These are phyloP conservation scores for Sardina pilchardus DNA, from an alignment of 2,113 vertebrate genomes.

Conservation along the genomic window DNA sequence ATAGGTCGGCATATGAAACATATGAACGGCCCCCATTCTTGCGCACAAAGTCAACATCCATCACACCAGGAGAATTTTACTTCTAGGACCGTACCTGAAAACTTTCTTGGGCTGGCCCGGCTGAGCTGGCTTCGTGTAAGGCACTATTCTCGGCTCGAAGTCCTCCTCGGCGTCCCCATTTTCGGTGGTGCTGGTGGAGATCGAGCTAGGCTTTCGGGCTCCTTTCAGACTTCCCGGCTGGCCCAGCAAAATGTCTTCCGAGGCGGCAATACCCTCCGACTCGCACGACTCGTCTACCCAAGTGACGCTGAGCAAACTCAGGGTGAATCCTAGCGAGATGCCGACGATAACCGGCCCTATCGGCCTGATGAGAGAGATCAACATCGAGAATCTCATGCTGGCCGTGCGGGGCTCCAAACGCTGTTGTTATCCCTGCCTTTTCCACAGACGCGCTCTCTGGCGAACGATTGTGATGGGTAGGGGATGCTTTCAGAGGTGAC, in stretches of 20 bases:
- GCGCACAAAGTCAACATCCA: not conserved
- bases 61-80: not conserved
- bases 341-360: conserved; percentile 88
- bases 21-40: not conserved
- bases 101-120: conserved; percentile 84
- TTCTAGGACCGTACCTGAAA: conserved; percentile 76
- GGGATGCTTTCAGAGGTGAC: not conserved
- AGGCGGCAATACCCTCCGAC: conserved; percentile 44
- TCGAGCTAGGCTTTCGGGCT: conserved; percentile 84
- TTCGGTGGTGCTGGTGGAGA: conserved; percentile 56
- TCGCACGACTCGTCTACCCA: conserved; percentile 89
- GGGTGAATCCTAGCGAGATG: conserved; percentile 89
- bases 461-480: not conserved
- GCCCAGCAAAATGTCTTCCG: conserved; percentile 47
- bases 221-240: conserved; percentile 73
- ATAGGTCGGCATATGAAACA: not conserved
- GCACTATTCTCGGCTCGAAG: conserved; percentile 85
- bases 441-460: not conserved
- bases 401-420: not conserved
- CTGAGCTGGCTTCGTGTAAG: conserved; percentile 80
- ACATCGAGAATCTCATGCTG: conserved; percentile 81
- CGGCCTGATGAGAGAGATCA: conserved; percentile 84
- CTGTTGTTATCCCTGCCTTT: not conserved
- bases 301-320: conserved; percentile 87
- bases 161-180: conserved; percentile 73